Conservation (phyloP, 2,113 vertebrate genomes). For the Lepisosteus osseus region DNA sequence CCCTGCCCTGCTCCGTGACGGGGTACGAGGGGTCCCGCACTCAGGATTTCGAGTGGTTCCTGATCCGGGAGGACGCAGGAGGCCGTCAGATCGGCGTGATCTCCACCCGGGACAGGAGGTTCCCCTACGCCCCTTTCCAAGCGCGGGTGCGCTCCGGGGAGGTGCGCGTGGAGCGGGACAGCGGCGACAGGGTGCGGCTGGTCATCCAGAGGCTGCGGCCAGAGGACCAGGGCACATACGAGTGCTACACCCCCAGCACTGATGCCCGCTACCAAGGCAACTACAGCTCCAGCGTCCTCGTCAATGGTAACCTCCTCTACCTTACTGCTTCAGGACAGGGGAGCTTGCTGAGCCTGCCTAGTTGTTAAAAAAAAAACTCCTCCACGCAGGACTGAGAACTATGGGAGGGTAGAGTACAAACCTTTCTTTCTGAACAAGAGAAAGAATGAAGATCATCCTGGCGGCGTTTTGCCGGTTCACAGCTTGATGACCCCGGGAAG, state of each 20-base stretch:
- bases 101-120: constrained; percentile 72
- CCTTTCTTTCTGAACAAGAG: no score
- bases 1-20: constrained; percentile 70
- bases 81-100: constrained; percentile 68
- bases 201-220: constrained; percentile 63
- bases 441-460: no score
- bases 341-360: no score
- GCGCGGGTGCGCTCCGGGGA: constrained; percentile 66
- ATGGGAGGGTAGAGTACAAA: no score
- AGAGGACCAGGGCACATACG: constrained; percentile 77
- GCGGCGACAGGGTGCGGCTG: constrained; percentile 65
- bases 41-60: constrained; percentile 85
- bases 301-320: constrained; percentile 66
- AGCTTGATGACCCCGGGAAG: no score
- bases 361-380: no score
- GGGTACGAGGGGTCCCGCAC: constrained; percentile 71
- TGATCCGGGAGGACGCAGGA: constrained; percentile 58
- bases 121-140: constrained; percentile 67
- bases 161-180: constrained; percentile 72
- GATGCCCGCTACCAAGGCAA: constrained; percentile 71
- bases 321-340: neutral
- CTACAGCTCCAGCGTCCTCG: constrained; percentile 69
- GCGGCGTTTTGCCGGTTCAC: no score
- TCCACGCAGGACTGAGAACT: no score
- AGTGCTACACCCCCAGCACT: constrained; percentile 84